phyloP scores from a whole-genome alignment of 1,140 invertebrate species.

The Druon quercuslanigerum region DNA sequence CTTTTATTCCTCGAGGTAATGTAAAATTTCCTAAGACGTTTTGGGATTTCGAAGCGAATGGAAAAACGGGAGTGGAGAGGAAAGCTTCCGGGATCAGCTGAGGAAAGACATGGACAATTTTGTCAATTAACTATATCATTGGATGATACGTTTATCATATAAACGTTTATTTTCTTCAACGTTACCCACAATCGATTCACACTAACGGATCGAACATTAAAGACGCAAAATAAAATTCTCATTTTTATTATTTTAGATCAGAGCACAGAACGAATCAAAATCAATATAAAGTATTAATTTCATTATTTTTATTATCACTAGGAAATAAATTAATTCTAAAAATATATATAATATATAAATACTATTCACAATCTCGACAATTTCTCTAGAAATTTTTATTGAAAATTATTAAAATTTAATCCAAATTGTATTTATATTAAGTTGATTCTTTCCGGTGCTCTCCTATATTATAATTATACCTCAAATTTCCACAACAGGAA shows the following conservation, averaged over 20 bases:
- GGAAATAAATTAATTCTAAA: too few relatives aligned
- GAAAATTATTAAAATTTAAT: neutral
- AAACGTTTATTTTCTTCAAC: constrained; percentile 58
- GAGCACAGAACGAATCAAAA: neutral
- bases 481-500: neutral
- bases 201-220: neutral
- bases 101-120: constrained; percentile 41
- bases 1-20: constrained; percentile 37
- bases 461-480: neutral
- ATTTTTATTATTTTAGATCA: neutral
- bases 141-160: constrained; percentile 49
- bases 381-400: neutral
- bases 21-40: constrained; percentile 13
- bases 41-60: constrained; percentile 51
- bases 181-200: constrained; percentile 34
- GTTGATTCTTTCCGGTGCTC: neutral
- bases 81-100: constrained; percentile 62
- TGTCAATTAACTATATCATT: neutral
- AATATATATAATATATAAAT: too few relatives aligned
- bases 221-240: neutral
- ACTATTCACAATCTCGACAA: too few relatives aligned
- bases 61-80: constrained; percentile 60
- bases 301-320: too few relatives aligned
- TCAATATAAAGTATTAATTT: neutral
- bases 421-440: neutral